Evolutionary conservation across 2,888 invertebrate species (phyloP).

Genomic region (Erannis defoliaria): DNA sequence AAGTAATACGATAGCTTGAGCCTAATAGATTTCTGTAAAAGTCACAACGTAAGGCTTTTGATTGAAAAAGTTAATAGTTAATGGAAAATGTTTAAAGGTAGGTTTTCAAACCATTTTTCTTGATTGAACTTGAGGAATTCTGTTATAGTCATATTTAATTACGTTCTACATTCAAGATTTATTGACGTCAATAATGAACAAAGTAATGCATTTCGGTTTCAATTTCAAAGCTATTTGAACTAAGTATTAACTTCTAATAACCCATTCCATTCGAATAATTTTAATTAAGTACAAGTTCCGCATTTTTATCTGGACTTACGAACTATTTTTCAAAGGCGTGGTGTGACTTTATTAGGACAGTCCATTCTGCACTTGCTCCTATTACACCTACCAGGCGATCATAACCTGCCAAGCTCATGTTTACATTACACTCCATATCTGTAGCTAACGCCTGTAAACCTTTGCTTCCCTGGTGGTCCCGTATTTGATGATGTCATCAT

Average conservation of each 20-base stretch:
- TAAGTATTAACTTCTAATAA: too few relatives aligned
- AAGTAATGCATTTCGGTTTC: too few relatives aligned
- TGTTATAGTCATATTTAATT: too few relatives aligned
- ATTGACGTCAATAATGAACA: too few relatives aligned
- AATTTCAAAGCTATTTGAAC: too few relatives aligned
- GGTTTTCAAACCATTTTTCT: too few relatives aligned
- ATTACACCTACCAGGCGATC: constrained; percentile 54
- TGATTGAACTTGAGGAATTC: too few relatives aligned
- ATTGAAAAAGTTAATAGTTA: background rate
- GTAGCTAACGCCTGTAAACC: constrained; percentile 58
- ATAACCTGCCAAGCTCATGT: constrained; percentile 64
- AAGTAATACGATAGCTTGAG: background rate
- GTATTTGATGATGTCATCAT: constrained; percentile 67
- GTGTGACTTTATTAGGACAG: constrained; percentile 9
- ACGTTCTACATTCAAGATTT: too few relatives aligned
- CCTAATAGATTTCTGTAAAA: constrained; percentile 1
- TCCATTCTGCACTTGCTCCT: constrained; percentile 20
- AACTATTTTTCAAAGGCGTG: background rate
- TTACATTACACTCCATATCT: constrained; percentile 70
- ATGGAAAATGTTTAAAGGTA: too few relatives aligned
- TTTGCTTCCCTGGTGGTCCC: constrained; percentile 76
- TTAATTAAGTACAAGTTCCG: too few relatives aligned
- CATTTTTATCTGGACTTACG: background rate
- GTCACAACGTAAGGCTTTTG: background rate
- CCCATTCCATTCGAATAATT: too few relatives aligned